These are phyloP conservation scores for Battus philenor DNA, from an alignment of 1,140 invertebrate species.

Conservation along the genomic window DNA sequence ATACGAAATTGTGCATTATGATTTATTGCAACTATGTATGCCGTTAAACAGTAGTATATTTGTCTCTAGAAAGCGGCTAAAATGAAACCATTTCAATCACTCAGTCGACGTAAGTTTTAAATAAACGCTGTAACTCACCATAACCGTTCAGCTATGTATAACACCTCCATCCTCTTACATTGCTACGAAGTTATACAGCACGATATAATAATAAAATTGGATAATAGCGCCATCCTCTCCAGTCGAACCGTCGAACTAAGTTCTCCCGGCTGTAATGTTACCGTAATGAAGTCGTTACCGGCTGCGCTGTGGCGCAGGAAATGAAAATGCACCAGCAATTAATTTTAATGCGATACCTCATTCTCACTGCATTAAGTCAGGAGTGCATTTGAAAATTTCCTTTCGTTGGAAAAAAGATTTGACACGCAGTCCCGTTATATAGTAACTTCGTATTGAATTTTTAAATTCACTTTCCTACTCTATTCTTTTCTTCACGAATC, in stretches of 20 bases:
- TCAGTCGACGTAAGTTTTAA: background rate
- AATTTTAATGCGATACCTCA: slow-evolving; percentile 16
- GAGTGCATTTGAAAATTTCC: slow-evolving; percentile 8
- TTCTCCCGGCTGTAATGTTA: slow-evolving; percentile 4
- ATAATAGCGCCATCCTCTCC: no score
- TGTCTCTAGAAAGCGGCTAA: background rate
- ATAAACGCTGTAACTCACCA: background rate
- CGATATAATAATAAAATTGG: no score
- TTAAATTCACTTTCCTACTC: no score
- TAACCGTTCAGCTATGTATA: no score
- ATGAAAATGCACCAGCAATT: slow-evolving; percentile 12
- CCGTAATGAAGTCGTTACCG: slow-evolving; percentile 11
- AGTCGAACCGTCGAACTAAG: background rate
- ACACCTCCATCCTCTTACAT: no score
- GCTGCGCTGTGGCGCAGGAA: background rate
- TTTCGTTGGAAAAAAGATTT: slow-evolving; percentile 4
- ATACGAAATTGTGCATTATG: no score
- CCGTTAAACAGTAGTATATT: no score
- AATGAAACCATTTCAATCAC: background rate
- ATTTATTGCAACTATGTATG: no score
- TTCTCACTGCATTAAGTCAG: slow-evolving; percentile 13
- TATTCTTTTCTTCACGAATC: no score
- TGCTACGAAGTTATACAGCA: no score
- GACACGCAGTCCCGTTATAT: no score
- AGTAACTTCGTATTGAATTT: no score